Conservation (phyloP, 2,113 vertebrate species). For the Engraulis encrasicolus region DNA sequence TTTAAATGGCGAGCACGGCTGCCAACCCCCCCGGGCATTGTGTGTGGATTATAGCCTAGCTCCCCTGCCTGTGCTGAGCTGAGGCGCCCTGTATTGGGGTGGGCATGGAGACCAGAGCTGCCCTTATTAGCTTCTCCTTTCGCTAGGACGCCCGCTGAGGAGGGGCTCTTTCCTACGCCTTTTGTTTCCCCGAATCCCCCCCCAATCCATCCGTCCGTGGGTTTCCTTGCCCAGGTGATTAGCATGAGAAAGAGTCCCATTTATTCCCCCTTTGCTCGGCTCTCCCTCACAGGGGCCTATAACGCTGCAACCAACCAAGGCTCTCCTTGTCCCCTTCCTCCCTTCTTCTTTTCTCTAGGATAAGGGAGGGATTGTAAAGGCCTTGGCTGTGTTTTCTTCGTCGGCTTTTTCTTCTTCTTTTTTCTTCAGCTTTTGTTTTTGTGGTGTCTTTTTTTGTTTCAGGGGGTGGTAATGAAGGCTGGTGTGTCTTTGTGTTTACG, state of each 20-base stretch:
- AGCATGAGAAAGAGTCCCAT: conserved; percentile 51
- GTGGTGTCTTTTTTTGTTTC: conserved; percentile 24
- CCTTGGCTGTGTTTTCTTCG: conserved; percentile 35
- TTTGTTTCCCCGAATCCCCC: conserved; percentile 44
- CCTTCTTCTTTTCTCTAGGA: not conserved
- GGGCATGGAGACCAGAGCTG: conserved; percentile 23
- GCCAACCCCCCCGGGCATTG: conserved; percentile 4
- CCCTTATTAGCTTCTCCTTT: conserved; percentile 52
- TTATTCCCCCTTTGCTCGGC: conserved; percentile 37
- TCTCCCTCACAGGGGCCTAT: conserved; percentile 30
- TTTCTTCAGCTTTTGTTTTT: not conserved
- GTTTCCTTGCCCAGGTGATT: conserved; percentile 43
- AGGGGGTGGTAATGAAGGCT: conserved; percentile 42
- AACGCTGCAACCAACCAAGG: conserved; percentile 19
- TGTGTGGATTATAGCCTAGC: conserved; percentile 14
- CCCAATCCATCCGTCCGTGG: no score
- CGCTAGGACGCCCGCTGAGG: conserved; percentile 40
- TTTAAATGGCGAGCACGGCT: not conserved
- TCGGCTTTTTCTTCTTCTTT: not conserved
- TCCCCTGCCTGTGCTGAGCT: conserved; percentile 37
- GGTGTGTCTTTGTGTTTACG: not conserved
- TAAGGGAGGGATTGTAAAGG: not conserved
- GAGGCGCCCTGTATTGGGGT: conserved; percentile 21
- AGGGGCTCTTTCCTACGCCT: conserved; percentile 44
- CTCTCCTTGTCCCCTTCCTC: conserved; percentile 15